Evolutionary conservation across 2,797 vertebrate species (phyloP).

Genomic region (Sebastes wilsoni): DNA sequence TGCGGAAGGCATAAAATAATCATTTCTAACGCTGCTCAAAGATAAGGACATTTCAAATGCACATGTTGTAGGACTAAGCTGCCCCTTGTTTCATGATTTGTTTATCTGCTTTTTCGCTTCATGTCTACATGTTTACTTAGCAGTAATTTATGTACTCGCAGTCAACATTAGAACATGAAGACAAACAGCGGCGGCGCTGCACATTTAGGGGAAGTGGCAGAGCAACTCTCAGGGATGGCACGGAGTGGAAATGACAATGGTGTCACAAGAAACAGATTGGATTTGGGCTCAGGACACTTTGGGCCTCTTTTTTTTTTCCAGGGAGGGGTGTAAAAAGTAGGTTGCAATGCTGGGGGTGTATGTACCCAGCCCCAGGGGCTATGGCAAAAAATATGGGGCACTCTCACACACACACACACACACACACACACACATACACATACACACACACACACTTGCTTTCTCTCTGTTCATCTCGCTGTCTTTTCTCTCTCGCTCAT

Average conservation of each 20-base stretch:
- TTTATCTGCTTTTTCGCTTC: conserved; percentile 55
- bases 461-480: conserved; percentile 27
- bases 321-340: conserved; percentile 75
- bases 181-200: conserved; percentile 49
- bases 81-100: conserved; percentile 61
- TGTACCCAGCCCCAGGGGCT: conserved; percentile 70
- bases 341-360: conserved; percentile 79
- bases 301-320: conserved; percentile 37
- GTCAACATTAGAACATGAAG: conserved; percentile 63
- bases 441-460: not conserved
- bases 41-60: conserved; percentile 49
- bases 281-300: conserved; percentile 68
- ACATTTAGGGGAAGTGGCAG: conserved; percentile 53
- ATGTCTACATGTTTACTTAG: conserved; percentile 68
- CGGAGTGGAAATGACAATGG: conserved; percentile 55
- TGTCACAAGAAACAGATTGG: conserved; percentile 77
- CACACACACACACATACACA: not conserved
- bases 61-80: conserved; percentile 19
- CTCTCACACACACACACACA: not conserved
- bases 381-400: conserved; percentile 78
- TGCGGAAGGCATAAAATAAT: conserved; percentile 64
- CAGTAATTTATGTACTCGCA: conserved; percentile 69
- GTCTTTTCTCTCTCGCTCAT: conserved; percentile 54
- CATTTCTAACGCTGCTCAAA: conserved; percentile 52
- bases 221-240: conserved; percentile 34